A percentile compares a stretch with the other conserved stretches of the same genome.
Conservation (phyloP, 2,888 invertebrate genomes). For the Eupithecia vulgata region DNA sequence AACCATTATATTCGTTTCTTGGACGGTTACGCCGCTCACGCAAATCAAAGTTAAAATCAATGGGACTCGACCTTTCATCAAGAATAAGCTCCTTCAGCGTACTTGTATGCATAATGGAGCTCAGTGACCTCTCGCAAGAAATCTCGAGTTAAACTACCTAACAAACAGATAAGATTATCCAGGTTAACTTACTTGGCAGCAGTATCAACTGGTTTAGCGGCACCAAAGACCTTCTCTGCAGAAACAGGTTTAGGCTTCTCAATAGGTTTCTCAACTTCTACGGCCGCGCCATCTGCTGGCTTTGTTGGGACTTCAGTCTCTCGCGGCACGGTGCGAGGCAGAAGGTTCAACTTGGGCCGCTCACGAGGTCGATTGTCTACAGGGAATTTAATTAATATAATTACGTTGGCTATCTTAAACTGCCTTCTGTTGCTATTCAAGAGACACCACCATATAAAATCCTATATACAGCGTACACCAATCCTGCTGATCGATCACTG, state of each 20-base stretch:
- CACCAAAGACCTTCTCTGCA: slow-evolving; percentile 94
- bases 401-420: not conserved
- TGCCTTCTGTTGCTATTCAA: not conserved
- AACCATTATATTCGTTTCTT: not conserved
- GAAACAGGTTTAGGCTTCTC: slow-evolving; percentile 81
- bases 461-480: not conserved
- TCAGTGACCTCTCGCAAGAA: not conserved
- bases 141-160: not conserved
- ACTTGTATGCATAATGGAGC: not conserved
- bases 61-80: not conserved
- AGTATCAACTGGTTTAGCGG: slow-evolving; percentile 97
- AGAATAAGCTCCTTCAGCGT: not conserved
- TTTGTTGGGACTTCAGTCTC: slow-evolving; percentile 73
- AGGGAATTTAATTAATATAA: not conserved
- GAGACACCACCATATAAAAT: not conserved
- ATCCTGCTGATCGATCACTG: no score
- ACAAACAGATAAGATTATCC: not conserved
- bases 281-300: slow-evolving; percentile 66
- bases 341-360: slow-evolving; percentile 91
- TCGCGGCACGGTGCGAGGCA: slow-evolving; percentile 91
- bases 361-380: slow-evolving; percentile 84
- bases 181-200: slow-evolving; percentile 85
- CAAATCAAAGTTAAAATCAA: not conserved
- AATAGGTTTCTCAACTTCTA: slow-evolving; percentile 51
- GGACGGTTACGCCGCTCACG: not conserved